Base-by-base conservation (phyloP, 2,797 vertebrate species). In the Spondyliosoma cantharus region DNA sequence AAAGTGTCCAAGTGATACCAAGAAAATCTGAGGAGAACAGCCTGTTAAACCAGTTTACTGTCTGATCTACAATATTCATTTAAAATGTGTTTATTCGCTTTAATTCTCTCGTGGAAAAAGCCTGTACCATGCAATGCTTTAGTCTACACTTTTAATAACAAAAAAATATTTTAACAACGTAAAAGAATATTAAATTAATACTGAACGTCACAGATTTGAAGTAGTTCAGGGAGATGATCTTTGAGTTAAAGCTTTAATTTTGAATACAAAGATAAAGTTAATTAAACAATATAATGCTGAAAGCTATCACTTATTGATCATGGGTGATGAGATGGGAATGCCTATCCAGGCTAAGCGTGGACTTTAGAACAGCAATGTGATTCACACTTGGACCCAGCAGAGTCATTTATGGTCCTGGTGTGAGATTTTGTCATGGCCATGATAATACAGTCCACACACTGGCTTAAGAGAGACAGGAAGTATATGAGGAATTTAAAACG, bases 401-500 rank as follows among this genome's bases (percentile, higher is more conserved):
- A 93, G 93, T 74, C 83, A 93, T 94, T 93, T 92, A 84, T 83
- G 90, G 80, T 71, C 27, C 27, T 42, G 64, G 90, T 86, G 89
- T 86, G 88, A 95, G 88, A 94, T 94, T 95, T 85, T 93, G 90
- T 78, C 93, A 90, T 22, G 0, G 63, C 4, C 66, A 74, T 72
- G 84, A 86, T 88, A 91, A 91, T 89, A 78, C 70, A 90, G 78
- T 92, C 80, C 75, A 88, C 87, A 93, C 87, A 80, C 24, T 57
- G 86, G 86, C 91, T 94, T 93, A 92, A 88, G 81, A 89, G 65
- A 48, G 27, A 37, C 85, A 71, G 3, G 57, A 87, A 80, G 90
- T 91, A 92, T 73, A 89, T 92, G 93, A 94, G 94, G 93, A 95
- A 94, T 95, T 89, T 88, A 77, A 82, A 90, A 78, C 45, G 25